Evolutionary conservation across 2,113 vertebrate species (phyloP).

Genomic region (Mustela lutreola): DNA sequence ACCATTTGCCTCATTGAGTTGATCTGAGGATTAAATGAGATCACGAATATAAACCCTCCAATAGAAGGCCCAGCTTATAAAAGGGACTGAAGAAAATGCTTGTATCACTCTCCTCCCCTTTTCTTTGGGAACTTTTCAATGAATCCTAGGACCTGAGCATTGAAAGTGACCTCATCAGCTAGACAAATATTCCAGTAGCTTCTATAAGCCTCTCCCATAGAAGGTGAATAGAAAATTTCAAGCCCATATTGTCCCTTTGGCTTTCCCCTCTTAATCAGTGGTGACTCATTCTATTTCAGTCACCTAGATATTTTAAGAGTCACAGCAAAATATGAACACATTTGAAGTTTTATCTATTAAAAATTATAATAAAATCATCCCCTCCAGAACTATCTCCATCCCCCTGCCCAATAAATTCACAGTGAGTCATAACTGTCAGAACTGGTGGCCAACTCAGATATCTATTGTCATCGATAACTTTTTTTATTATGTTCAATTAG

Average conservation of each 20-base stretch:
- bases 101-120: neutral
- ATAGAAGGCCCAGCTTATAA: neutral
- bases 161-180: neutral
- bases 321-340: conserved; percentile 26
- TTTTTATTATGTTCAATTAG: too few relatives aligned
- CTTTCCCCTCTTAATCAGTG: neutral
- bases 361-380: neutral
- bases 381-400: neutral
- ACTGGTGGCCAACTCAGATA: neutral
- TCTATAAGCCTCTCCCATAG: neutral
- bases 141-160: neutral
- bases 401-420: neutral
- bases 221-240: neutral
- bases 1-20: neutral
- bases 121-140: neutral
- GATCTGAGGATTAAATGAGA: neutral
- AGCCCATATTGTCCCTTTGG: neutral
- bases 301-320: neutral
- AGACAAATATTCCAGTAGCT: neutral
- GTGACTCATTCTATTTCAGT: conserved; percentile 13
- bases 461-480: neutral
- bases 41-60: neutral
- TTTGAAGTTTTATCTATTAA: conserved; percentile 11
- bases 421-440: neutral
- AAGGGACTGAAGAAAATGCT: neutral